A percentile compares a stretch with the other conserved stretches of the same genome.
Conservation (phyloP, 2,888 invertebrate species). For the Ochropleura leucogaster region DNA sequence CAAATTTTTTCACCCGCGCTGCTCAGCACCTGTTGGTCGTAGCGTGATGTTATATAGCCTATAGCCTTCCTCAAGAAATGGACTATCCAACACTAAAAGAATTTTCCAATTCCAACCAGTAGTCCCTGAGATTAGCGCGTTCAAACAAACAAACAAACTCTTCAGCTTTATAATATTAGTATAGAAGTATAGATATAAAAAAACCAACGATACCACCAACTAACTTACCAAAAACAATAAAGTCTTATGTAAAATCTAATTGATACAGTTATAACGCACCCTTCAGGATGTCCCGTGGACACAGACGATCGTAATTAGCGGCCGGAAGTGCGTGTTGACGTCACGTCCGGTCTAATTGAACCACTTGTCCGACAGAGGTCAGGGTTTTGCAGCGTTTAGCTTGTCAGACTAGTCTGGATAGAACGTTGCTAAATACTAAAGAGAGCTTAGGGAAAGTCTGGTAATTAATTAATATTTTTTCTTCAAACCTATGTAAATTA, state of each 20-base stretch:
- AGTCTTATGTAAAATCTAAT: conserved; percentile 46
- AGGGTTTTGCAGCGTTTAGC: conserved; percentile 72
- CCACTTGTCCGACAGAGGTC: conserved; percentile 77
- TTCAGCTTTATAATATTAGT: no score
- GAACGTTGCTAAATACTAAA: neutral
- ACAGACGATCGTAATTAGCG: conserved; percentile 82
- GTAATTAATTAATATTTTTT: no score
- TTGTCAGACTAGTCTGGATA: neutral
- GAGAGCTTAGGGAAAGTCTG: neutral
- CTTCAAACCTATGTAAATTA: neutral
- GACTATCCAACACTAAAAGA: no score
- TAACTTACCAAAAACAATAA: conserved; percentile 20
- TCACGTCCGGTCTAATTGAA: conserved; percentile 83
- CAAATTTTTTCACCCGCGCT: no score
- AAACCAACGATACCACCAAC: no score
- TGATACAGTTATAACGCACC: conserved; percentile 58
- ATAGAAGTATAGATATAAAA: no score
- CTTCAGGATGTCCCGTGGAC: conserved; percentile 71
- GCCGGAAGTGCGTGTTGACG: conserved; percentile 83
- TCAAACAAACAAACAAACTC: no score
- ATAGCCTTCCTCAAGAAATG: no score
- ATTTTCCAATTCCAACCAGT: no score
- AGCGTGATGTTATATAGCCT: no score
- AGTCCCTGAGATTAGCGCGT: no score
- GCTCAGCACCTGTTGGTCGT: no score